Evolutionary conservation across 2,113 vertebrate species (phyloP), one percentile per base, ranked within the genome.

Genomic region (Paramormyrops kingsleyae): DNA sequence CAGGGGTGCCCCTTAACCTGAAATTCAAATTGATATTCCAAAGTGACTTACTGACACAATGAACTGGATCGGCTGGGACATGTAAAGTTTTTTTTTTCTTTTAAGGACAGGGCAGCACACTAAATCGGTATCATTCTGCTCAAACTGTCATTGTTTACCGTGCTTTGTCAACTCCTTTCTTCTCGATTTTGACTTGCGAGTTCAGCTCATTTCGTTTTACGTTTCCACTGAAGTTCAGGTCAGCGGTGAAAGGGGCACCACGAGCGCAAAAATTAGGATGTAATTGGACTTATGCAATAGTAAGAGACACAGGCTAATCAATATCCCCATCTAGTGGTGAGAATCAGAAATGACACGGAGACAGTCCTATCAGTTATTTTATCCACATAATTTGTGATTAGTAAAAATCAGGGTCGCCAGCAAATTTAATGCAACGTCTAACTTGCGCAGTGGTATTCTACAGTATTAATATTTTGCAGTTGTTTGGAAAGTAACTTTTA

Each of bases 251-350:
- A 56, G 42, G 50, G 74, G 77, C 27, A 56, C 27, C 74, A 3
- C 9, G 12, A 83, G 56, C 87, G 31, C 77, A 84, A 46, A 35
- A 53, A 49, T 27, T 50, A 83, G 50, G 88, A 89, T 47, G 19
- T 44, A 84, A 59, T 84, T 89, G 52, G 35, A n/a, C 77, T 89
- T 89, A 83, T 74, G 42, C 88, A 84, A 89, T 77, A 62, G n/a
- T 47, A 9, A 10, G 4, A 8, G 17, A 27, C 39, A 27, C 49
- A 19, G 24, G 13, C 39, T 84, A 39, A 77, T 21, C 89, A 89
- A 89, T 84, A 83, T 10, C 86, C 17, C 89, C 86, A 90, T 46
- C 89, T 90, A 88, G 86, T 90, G 86, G 85, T 44, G 39, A 17
- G 1, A 56, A 12, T 17, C 39, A 35, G 19, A 4, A 89, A 62